Conservation (phyloP, 2,888 invertebrate species). For the Thymelicus sylvestris region DNA sequence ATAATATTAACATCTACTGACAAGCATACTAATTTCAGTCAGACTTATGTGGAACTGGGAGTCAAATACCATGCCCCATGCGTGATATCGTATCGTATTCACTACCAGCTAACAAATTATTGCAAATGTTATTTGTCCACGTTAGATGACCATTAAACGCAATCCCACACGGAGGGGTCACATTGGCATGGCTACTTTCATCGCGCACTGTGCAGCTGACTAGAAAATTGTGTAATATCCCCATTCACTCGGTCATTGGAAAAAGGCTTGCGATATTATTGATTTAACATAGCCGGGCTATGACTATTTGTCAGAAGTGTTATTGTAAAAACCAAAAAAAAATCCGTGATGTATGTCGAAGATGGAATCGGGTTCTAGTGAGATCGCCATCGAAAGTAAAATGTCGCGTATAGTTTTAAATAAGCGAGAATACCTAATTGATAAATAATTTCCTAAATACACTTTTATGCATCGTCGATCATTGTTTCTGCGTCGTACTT, state of each 20-base stretch:
- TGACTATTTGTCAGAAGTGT: neutral
- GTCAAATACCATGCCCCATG: neutral
- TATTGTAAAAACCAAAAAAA: neutral
- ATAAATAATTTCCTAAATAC: neutral
- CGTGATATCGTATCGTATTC: neutral
- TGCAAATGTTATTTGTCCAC: slow-evolving; percentile 14
- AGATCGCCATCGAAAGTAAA: no score
- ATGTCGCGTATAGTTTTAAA: neutral
- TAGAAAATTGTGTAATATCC: slow-evolving; percentile 31
- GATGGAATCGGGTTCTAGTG: neutral
- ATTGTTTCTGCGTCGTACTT: slow-evolving; percentile 1
- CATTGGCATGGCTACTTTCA: slow-evolving; percentile 5
- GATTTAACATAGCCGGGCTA: slow-evolving; percentile 13
- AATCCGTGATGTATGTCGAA: neutral
- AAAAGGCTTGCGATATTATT: slow-evolving; percentile 14
- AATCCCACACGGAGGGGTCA: slow-evolving; percentile 1
- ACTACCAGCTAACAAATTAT: slow-evolving; percentile 12
- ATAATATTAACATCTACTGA: no score
- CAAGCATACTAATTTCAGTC: no score
- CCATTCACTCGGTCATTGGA: slow-evolving; percentile 16
- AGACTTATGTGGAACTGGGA: no score
- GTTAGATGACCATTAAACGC: slow-evolving; percentile 6
- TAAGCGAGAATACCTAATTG: neutral
- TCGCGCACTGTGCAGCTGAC: slow-evolving; percentile 12
- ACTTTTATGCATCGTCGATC: neutral